These are phyloP conservation scores for Tokudaia tokunoshimensis DNA, from an alignment of 2,797 vertebrate species.

Conservation along the genomic window DNA sequence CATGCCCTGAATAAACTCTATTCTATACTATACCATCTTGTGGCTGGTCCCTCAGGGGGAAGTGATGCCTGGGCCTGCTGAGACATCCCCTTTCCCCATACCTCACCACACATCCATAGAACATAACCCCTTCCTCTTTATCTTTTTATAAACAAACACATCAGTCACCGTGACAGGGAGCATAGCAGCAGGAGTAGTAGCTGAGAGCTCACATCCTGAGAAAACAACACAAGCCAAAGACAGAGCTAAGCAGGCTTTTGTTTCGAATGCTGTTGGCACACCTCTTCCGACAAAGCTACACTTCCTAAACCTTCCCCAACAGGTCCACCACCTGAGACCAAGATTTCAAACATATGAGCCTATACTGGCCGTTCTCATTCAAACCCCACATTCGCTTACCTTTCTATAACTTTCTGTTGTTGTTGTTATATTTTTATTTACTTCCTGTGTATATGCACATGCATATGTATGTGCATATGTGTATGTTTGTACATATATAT, in stretches of 20 bases:
- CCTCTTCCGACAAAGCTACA: not conserved
- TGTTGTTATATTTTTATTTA: not conserved
- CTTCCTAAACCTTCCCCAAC: not conserved
- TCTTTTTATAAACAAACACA: too few species aligned
- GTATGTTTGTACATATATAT: not conserved
- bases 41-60: too few species aligned
- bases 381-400: not conserved
- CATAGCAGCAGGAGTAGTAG: not conserved
- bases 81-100: too few species aligned
- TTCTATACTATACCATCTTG: too few species aligned
- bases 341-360: not conserved
- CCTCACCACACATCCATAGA: too few species aligned
- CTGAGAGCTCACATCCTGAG: not conserved
- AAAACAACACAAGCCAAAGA: not conserved
- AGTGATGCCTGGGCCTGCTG: too few species aligned
- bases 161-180: too few species aligned
- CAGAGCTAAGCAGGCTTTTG: too few species aligned
- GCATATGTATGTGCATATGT: not conserved
- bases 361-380: not conserved
- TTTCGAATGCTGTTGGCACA: not conserved
- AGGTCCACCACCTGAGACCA: not conserved
- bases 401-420: not conserved
- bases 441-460: not conserved
- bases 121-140: too few species aligned
- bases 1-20: too few species aligned